These are phyloP conservation scores for Sceliomorpha sp. DNA, from an alignment of 2,888 invertebrate species.

Conservation along the genomic window DNA sequence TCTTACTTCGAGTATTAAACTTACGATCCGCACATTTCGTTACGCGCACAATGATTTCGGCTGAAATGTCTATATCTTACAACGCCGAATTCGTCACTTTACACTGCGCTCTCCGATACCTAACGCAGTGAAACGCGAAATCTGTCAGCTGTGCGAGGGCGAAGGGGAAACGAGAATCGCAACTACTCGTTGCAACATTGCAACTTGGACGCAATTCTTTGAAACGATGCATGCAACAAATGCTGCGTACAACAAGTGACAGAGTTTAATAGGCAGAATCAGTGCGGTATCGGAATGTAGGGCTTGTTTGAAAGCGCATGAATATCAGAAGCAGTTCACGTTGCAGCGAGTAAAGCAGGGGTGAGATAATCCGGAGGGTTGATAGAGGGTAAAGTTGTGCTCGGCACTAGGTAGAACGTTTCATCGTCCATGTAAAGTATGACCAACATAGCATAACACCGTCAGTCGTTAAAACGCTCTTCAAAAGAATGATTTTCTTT, in stretches of 20 bases:
- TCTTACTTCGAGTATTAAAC: too few relatives aligned
- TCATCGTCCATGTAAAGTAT: constrained; percentile 9
- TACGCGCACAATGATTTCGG: too few relatives aligned
- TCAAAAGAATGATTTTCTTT: not conserved
- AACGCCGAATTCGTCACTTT: too few relatives aligned
- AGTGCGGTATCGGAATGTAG: constrained; percentile 22
- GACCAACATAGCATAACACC: constrained; percentile 9
- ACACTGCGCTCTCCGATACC: too few relatives aligned
- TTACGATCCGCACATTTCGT: too few relatives aligned
- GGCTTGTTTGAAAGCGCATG: constrained; percentile 29
- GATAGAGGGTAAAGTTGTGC: constrained; percentile 26
- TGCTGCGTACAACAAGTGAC: constrained; percentile 2
- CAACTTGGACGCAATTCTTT: not conserved
- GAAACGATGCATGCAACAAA: not conserved
- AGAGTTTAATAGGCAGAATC: constrained; percentile 7
- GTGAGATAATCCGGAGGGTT: constrained; percentile 62
- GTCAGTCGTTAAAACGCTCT: not conserved
- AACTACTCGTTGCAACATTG: not conserved
- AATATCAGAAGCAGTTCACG: constrained; percentile 55
- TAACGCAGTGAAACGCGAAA: too few relatives aligned
- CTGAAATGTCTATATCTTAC: too few relatives aligned
- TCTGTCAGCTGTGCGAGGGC: too few relatives aligned
- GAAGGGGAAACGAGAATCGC: too few relatives aligned
- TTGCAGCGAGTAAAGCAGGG: constrained; percentile 42
- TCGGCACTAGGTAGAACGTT: constrained; percentile 26